phyloP scores from a whole-genome alignment of 2,113 vertebrate species.

The Chrysochloris asiatica region DNA sequence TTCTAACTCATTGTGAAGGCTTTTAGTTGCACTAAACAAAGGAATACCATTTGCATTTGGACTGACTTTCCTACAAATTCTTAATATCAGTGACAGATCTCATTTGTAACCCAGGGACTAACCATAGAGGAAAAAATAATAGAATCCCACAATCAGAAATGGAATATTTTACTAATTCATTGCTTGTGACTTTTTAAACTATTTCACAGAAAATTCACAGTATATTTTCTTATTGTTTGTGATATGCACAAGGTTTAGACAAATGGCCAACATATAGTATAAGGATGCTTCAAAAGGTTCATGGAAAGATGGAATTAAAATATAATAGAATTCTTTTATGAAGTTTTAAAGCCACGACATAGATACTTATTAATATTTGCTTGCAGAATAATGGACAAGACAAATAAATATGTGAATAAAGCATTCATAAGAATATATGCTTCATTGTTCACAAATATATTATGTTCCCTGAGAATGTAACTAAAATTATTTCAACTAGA shows the following conservation, averaged over 20 bases:
- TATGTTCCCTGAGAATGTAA: not conserved
- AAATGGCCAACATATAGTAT: not conserved
- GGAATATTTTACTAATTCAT: not conserved
- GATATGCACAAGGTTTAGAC: not conserved
- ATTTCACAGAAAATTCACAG: not conserved
- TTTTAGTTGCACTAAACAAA: not conserved
- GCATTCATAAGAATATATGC: not conserved
- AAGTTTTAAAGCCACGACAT: not conserved
- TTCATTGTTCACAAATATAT: not conserved
- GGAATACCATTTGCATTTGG: not conserved
- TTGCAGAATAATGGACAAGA: not conserved
- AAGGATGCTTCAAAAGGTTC: too few species aligned
- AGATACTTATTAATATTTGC: not conserved
- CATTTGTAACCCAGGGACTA: not conserved
- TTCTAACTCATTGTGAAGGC: too few species aligned
- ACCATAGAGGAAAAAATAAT: not conserved
- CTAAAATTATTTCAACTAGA: constrained; percentile 11
- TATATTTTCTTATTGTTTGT: not conserved
- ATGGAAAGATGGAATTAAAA: too few species aligned
- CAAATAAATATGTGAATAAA: constrained; percentile 20
- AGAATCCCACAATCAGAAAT: not conserved
- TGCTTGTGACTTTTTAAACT: not conserved
- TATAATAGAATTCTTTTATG: too few species aligned
- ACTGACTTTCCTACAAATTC: not conserved
- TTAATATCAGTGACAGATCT: not conserved